Conservation (phyloP, 2,797 vertebrate species). For the Anolis apletophallus region DNA sequence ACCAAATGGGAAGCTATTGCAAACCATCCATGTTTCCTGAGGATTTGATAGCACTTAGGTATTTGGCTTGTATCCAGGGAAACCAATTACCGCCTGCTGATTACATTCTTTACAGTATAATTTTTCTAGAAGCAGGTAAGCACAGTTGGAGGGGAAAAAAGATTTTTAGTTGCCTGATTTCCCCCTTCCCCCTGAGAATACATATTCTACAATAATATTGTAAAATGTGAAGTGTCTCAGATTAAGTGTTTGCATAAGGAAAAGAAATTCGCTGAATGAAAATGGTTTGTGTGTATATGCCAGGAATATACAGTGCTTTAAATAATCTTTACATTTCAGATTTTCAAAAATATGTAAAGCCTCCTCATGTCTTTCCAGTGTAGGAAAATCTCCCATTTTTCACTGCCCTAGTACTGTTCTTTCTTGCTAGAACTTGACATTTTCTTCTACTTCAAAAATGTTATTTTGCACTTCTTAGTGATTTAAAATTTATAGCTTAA, state of each 20-base stretch:
- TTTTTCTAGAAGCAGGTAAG: conserved; percentile 16
- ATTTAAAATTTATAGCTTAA: not conserved
- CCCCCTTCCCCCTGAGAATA: not conserved
- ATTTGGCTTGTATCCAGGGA: conserved; percentile 19
- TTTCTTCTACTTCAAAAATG: not conserved
- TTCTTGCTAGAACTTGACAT: not conserved
- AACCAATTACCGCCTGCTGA: conserved; percentile 16
- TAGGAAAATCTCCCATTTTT: not conserved
- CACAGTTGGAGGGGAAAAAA: not conserved
- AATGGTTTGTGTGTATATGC: not conserved
- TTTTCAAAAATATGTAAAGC: not conserved
- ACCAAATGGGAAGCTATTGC: conserved; percentile 3
- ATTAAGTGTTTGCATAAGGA: not conserved
- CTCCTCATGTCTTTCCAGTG: not conserved
- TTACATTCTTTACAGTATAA: not conserved
- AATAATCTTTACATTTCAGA: not conserved
- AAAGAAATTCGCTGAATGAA: not conserved
- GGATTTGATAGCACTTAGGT: conserved; percentile 7
- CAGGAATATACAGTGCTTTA: not conserved
- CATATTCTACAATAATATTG: not conserved
- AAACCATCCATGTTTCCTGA: not conserved
- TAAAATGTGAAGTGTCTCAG: not conserved
- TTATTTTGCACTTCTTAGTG: not conserved
- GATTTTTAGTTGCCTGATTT: conserved; percentile 1
- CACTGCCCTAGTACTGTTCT: not conserved